Evolutionary conservation across 2,888 invertebrate species (phyloP).

Genomic region (Hydriomena furcata): DNA sequence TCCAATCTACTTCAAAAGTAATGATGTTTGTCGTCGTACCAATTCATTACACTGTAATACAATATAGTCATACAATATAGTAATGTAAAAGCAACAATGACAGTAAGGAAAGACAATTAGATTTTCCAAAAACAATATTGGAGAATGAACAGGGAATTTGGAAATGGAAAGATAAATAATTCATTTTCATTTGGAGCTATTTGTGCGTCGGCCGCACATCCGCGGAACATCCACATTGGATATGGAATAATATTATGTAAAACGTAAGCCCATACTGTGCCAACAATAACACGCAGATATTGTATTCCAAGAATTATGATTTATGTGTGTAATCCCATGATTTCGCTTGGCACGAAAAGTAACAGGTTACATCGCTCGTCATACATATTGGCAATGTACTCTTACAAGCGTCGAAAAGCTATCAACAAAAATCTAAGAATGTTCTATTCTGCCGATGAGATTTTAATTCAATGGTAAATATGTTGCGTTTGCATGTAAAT

Average conservation of each 20-base stretch:
- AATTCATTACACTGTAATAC: neutral
- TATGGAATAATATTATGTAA: conserved; percentile 45
- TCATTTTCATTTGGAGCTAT: conserved; percentile 42
- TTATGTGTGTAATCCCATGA: conserved; percentile 29
- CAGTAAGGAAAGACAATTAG: neutral
- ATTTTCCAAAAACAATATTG: conserved; percentile 45
- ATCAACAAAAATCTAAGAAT: conserved; percentile 1
- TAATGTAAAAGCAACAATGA: neutral
- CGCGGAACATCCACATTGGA: conserved; percentile 28
- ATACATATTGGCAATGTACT: conserved; percentile 5
- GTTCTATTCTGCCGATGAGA: neutral
- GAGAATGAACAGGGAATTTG: conserved; percentile 42
- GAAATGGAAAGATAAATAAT: conserved; percentile 55
- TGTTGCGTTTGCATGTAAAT: conserved; percentile 7
- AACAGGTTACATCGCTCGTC: conserved; percentile 17
- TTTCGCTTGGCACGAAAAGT: conserved; percentile 23
- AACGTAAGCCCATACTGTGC: conserved; percentile 40
- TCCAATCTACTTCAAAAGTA: neutral
- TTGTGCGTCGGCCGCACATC: conserved; percentile 41
- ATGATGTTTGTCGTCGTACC: neutral
- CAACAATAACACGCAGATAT: conserved; percentile 40
- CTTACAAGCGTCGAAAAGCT: neutral
- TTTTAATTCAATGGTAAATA: conserved; percentile 5
- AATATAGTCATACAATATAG: neutral
- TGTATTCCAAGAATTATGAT: conserved; percentile 34